These are phyloP conservation scores for Tetrapedia diversipes DNA, from an alignment of 2,888 invertebrate genomes.

Conservation along the genomic window DNA sequence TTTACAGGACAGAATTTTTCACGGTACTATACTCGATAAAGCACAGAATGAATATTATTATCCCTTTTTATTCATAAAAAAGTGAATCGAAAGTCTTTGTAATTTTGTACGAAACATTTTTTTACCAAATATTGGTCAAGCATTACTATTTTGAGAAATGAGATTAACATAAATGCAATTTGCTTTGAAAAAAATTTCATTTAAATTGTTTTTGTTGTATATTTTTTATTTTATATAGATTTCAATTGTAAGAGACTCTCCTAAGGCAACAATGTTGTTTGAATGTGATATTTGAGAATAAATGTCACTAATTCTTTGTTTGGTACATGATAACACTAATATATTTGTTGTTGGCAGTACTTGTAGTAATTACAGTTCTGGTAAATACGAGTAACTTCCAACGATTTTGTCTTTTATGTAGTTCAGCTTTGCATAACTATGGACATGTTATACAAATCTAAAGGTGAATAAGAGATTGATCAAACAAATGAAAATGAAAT, in stretches of 20 bases:
- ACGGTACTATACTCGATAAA: conserved; percentile 57
- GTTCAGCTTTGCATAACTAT: conserved; percentile 50
- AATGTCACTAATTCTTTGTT: conserved; percentile 41
- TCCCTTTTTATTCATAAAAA: conserved; percentile 46
- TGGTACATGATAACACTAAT: conserved; percentile 48
- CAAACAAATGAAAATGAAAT: conserved; percentile 35
- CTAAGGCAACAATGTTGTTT: conserved; percentile 49
- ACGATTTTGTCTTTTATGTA: conserved; percentile 40
- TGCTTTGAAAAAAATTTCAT: conserved; percentile 36
- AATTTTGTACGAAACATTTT: conserved; percentile 44
- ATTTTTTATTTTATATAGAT: conserved; percentile 16
- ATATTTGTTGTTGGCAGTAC: conserved; percentile 48
- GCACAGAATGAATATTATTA: conserved; percentile 52
- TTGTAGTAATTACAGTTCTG: conserved; percentile 43
- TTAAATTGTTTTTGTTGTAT: conserved; percentile 23
- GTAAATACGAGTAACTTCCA: conserved; percentile 42
- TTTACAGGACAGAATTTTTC: conserved; percentile 57
- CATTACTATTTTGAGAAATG: conserved; percentile 46
- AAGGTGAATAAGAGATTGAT: conserved; percentile 39
- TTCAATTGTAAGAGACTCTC: conserved; percentile 53
- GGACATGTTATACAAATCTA: conserved; percentile 47
- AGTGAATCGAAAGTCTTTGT: conserved; percentile 50
- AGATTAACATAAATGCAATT: conserved; percentile 59
- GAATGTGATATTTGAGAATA: conserved; percentile 36
- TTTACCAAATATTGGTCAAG: conserved; percentile 55